Evolutionary conservation across 2,797 vertebrate species (phyloP), one percentile per base, ranked within the genome.

Genomic region (Crocodylus rhombifer): DNA sequence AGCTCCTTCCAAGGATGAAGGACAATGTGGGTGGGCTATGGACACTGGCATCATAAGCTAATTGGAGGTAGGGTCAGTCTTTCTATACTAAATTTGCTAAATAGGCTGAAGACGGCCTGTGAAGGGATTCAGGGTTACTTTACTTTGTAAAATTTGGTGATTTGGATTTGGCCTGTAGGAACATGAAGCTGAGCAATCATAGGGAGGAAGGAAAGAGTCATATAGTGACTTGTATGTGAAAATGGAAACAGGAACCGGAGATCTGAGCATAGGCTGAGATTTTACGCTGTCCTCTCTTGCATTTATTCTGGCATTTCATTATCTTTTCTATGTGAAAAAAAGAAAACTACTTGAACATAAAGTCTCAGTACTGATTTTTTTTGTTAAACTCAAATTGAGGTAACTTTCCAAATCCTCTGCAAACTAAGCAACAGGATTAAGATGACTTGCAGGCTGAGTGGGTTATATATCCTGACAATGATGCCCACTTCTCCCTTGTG

Each of bases 241-340:
- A 51, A 51, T 51, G 33, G 60, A 88, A 77, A 92, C 30, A 61
- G 82, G 42, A 51, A 51, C 10, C 10, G 9, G 42, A 69, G 86
- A 69, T 58, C 87, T 86, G 20, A 2, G 86, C 23, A 9, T 80
- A 94, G 75, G 80, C 74, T 12, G 0, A 3, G 20, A 16, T 86
- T 51, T 94, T 90, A 80, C 42, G 36, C 86, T 91, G 77, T 76
- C 30, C 42, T 91, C 56, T 89, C 42, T 89, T 60, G 60, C 67
- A 87, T 93, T 92, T 90, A 61, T 96, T 55, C 76, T 82, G 80
- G 61, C 92, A 91, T 88, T 93, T 93, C 85, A 26, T 75, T 63
- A 90, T 64, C 42, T 51, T 51, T 30, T 88, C 56, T 16, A 33
- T 63, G 71, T 94, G 67, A 91, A 69, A 81, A 83, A 93, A 91